Conservation (phyloP, 2,113 vertebrate species). For the Cephalophus harveyi region DNA sequence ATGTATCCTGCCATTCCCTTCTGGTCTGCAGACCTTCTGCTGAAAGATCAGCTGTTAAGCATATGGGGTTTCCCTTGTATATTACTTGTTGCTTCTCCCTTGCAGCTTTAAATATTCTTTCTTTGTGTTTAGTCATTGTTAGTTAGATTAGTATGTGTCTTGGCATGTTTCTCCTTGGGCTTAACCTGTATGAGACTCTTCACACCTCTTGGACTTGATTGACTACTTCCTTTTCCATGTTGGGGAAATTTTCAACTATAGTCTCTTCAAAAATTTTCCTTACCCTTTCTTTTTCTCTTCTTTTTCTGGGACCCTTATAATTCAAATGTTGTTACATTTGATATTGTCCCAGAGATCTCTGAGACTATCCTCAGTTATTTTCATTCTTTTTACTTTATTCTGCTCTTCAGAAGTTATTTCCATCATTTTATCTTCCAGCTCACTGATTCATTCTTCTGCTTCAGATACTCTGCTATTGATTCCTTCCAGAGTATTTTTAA, state of each 20-base stretch:
- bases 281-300: neutral
- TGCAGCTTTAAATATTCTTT: neutral
- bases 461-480: neutral
- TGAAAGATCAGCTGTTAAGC: neutral
- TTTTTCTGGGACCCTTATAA: neutral
- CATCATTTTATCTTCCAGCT: neutral
- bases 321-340: neutral
- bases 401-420: neutral
- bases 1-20: neutral
- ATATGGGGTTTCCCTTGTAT: neutral
- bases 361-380: neutral
- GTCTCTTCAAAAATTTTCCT: neutral
- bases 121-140: neutral
- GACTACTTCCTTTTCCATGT: neutral
- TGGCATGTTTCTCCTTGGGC: neutral
- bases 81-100: neutral
- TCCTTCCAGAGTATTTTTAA: neutral
- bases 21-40: neutral
- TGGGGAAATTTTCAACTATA: neutral
- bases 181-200: neutral
- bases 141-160: neutral
- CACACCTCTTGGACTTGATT: fast-evolving
- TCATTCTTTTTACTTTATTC: neutral
- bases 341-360: neutral
- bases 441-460: neutral